Conservation (phyloP, 2,797 vertebrate genomes). For the Zenarchopterus dispar region DNA sequence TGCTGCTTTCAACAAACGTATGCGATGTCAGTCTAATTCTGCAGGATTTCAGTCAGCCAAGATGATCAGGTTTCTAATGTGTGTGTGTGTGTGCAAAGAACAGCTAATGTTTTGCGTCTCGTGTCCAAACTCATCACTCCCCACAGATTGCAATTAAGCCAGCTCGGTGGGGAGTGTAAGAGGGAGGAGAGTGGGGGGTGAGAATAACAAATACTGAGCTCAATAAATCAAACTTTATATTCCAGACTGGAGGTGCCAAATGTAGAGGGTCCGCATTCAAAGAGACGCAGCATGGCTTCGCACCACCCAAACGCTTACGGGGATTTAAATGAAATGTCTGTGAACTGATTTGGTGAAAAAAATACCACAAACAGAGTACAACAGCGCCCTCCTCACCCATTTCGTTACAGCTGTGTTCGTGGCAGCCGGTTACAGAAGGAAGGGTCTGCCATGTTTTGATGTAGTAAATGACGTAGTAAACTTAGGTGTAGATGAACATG, state of each 20-base stretch:
- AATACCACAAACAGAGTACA: no score
- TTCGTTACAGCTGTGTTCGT: no score
- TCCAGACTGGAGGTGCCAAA: background rate
- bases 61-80: constrained; percentile 41
- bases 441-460: no score
- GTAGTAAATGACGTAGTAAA: no score
- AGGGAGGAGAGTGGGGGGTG: background rate
- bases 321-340: no score
- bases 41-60: constrained; percentile 27
- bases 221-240: constrained; percentile 9
- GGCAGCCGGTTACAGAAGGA: no score
- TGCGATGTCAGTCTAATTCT: constrained; percentile 33
- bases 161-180: constrained; percentile 3
- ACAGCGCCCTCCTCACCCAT: no score
- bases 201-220: constrained; percentile 14
- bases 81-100: constrained; percentile 18
- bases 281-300: background rate
- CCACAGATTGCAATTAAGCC: constrained; percentile 27
- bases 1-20: constrained; percentile 53
- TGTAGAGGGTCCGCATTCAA: background rate
- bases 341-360: no score
- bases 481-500: no score
- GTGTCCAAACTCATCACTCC: constrained; percentile 21
- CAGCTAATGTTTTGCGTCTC: constrained; percentile 30
- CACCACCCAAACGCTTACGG: no score